phyloP scores from a whole-genome alignment of 2,888 invertebrate genomes.

The Argyresthia goedartella region DNA sequence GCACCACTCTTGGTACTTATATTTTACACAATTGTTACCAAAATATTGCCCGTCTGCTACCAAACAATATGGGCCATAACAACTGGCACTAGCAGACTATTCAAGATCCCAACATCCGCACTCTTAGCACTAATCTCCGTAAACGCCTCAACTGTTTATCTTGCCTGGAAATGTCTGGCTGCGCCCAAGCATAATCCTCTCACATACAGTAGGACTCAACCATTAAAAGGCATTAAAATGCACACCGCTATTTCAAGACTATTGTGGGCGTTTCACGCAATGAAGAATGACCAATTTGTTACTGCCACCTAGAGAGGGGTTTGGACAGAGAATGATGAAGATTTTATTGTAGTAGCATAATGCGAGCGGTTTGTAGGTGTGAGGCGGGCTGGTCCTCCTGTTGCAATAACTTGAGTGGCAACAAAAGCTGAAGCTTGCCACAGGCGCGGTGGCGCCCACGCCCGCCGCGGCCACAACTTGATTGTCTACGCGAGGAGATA shows the following conservation, averaged over 20 bases:
- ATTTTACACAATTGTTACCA: background rate
- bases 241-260: constrained; percentile 16
- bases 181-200: constrained; percentile 39
- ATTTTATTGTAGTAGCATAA: constrained; percentile 50
- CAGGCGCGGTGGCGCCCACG: constrained; percentile 31
- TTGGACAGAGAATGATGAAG: constrained; percentile 45
- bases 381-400: constrained; percentile 1
- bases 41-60: background rate
- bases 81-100: constrained; percentile 20
- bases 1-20: too few species aligned
- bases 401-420: constrained; percentile 41
- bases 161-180: constrained; percentile 51
- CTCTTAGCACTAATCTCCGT: constrained; percentile 53
- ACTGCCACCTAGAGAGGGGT: constrained; percentile 30
- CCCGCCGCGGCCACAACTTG: constrained; percentile 17
- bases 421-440: constrained; percentile 34
- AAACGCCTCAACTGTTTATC: constrained; percentile 58
- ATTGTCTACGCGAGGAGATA: constrained; percentile 35
- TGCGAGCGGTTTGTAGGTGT: constrained; percentile 13
- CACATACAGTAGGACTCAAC: constrained; percentile 34
- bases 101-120: constrained; percentile 32
- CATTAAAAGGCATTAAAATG: constrained; percentile 47
- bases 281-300: constrained; percentile 59
- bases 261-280: constrained; percentile 38
- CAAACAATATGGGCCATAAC: background rate